A percentile compares a stretch with the other conserved stretches of the same genome.
These are phyloP conservation scores for Diplodus sargus DNA, from an alignment of 2,797 vertebrate genomes.

Conservation along the genomic window DNA sequence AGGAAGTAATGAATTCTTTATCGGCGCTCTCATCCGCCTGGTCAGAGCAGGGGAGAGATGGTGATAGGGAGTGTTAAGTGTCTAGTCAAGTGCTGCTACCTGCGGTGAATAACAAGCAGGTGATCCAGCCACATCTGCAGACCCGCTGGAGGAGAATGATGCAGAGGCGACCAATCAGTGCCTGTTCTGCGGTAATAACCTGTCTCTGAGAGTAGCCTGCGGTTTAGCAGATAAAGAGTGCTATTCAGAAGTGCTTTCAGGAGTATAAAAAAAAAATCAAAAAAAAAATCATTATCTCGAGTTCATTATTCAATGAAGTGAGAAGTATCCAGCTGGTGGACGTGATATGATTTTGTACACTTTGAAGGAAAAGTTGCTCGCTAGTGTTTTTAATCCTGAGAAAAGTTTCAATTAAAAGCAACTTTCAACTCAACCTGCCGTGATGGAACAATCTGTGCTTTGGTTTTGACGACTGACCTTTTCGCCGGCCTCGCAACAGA, in stretches of 20 bases:
- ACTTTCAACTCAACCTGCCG: neutral
- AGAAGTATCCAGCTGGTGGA: slow-evolving; percentile 25
- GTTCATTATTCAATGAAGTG: slow-evolving; percentile 42
- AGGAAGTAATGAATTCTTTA: slow-evolving; percentile 45
- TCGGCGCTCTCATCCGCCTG: slow-evolving; percentile 49
- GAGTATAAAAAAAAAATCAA: neutral
- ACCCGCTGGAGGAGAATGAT: slow-evolving; percentile 25
- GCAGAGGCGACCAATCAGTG: slow-evolving; percentile 3
- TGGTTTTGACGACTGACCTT: slow-evolving; percentile 45
- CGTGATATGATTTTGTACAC: slow-evolving; percentile 23
- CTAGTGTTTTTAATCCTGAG: neutral
- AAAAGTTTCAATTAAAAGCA: neutral
- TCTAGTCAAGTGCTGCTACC: slow-evolving; percentile 51
- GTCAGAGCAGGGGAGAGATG: slow-evolving; percentile 32
- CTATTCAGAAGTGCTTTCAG: slow-evolving; percentile 19
- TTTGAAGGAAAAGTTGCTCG: slow-evolving; percentile 1
- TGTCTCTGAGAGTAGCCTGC: slow-evolving; percentile 38
- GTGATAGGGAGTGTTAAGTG: slow-evolving; percentile 53
- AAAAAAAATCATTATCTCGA: slow-evolving; percentile 39
- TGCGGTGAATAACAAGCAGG: slow-evolving; percentile 66
- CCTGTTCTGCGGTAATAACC: slow-evolving; percentile 45
- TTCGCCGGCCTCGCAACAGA: slow-evolving; percentile 1
- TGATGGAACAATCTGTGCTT: slow-evolving; percentile 16
- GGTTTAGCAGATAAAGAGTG: slow-evolving; percentile 31
- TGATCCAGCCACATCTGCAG: slow-evolving; percentile 36